A percentile compares a stretch with the other conserved stretches of the same genome.
Conservation (phyloP, 2,888 invertebrate genomes). For the Trichogramma dendrolimi region DNA sequence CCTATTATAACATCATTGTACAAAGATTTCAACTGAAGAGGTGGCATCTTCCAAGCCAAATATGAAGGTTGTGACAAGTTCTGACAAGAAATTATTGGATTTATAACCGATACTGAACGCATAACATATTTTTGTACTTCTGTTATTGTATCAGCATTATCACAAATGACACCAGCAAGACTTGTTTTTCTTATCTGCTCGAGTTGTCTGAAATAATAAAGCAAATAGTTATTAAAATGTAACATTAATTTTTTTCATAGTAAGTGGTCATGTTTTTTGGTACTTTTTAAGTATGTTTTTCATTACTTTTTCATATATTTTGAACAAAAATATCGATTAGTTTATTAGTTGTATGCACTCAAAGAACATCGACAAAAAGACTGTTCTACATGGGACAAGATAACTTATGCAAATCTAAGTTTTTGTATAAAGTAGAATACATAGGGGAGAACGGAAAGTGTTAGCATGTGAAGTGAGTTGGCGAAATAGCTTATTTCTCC, state of each 20-base stretch:
- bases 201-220: conserved; percentile 62
- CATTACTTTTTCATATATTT: not conserved
- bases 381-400: too few species aligned
- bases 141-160: conserved; percentile 67
- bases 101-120: conserved; percentile 59
- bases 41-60: conserved; percentile 55
- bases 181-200: conserved; percentile 74
- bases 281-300: not conserved
- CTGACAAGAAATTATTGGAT: conserved; percentile 63
- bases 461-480: too few species aligned
- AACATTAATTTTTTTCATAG: not conserved
- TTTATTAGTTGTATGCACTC: too few species aligned
- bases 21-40: not conserved
- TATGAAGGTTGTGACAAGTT: conserved; percentile 60
- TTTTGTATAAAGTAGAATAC: too few species aligned
- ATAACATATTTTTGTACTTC: conserved; percentile 67
- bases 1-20: not conserved
- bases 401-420: too few species aligned
- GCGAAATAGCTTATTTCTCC: too few species aligned
- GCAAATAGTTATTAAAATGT: not conserved
- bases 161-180: conserved; percentile 71
- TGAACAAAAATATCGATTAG: not conserved
- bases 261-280: not conserved
- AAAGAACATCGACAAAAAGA: too few species aligned
- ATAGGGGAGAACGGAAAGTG: too few species aligned